A percentile compares a stretch with the other conserved stretches of the same genome.
Evolutionary conservation across 1,140 invertebrate species (phyloP).

Genomic region (Physella acuta): DNA sequence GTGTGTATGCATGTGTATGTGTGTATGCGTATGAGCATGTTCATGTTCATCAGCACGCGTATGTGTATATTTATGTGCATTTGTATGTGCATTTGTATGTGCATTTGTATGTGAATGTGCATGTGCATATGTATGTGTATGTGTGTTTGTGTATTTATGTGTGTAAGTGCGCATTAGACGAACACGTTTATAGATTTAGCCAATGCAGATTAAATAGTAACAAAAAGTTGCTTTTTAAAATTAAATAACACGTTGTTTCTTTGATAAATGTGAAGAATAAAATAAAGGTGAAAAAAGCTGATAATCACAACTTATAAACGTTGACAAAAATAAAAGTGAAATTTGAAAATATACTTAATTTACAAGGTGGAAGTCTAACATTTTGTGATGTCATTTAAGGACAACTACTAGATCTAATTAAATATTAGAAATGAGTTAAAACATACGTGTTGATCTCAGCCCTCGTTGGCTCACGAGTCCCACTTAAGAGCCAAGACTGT

Average conservation of each 20-base stretch:
- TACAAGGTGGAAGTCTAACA: too few species aligned
- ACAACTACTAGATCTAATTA: too few species aligned
- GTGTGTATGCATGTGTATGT: slow-evolving; percentile 3
- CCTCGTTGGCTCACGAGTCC: too few species aligned
- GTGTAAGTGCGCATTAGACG: slow-evolving; percentile 8
- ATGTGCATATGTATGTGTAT: slow-evolving; percentile 24
- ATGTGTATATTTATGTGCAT: slow-evolving; percentile 14
- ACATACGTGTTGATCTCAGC: too few species aligned
- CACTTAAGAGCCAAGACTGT: too few species aligned
- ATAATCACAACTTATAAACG: too few species aligned
- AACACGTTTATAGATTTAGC: too few species aligned
- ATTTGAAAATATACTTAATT: too few species aligned
- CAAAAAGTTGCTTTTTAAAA: neutral
- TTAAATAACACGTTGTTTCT: neutral
- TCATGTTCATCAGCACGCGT: slow-evolving; percentile 3
- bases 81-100: slow-evolving; percentile 22
- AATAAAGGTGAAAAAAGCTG: too few species aligned
- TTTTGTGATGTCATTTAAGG: too few species aligned
- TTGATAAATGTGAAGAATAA: neutral
- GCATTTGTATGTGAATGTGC: slow-evolving; percentile 10
- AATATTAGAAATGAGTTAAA: too few species aligned
- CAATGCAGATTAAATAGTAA: neutral
- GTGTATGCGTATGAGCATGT: neutral
- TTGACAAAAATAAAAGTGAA: too few species aligned
- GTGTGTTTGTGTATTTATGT: slow-evolving; percentile 22